Percentiles rank a stretch among this genome's conserved stretches.
phyloP scores from a whole-genome alignment of 2,888 invertebrate species.

The Hofmannophila pseudospretella region DNA sequence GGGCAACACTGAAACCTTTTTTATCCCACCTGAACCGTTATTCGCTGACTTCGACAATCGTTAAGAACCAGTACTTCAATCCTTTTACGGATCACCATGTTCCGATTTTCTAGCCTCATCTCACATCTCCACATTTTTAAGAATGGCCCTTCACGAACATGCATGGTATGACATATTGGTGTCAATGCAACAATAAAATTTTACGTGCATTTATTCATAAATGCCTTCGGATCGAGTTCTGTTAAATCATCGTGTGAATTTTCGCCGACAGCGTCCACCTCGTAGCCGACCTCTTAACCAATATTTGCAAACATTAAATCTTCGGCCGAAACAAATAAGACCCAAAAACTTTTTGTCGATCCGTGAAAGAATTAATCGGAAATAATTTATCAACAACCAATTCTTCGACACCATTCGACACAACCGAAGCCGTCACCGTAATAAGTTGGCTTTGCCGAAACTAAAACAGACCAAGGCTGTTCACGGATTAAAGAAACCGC shows the following conservation, averaged over 20 bases:
- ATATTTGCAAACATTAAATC: constrained; percentile 55
- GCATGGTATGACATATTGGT: constrained; percentile 65
- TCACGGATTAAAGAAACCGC: constrained; percentile 39
- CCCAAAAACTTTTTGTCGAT: constrained; percentile 24
- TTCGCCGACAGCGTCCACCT: constrained; percentile 31
- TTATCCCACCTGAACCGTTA: constrained; percentile 57
- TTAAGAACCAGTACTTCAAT: constrained; percentile 50
- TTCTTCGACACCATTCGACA: constrained; percentile 12
- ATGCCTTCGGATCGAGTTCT: constrained; percentile 32
- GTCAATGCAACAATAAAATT: constrained; percentile 72
- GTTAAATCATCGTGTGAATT: constrained; percentile 33
- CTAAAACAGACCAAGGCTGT: constrained; percentile 46
- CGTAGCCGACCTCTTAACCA: constrained; percentile 65
- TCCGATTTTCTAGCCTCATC: constrained; percentile 70
- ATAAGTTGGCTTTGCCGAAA: constrained; percentile 25
- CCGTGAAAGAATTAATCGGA: constrained; percentile 28
- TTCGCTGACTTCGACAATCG: constrained; percentile 61
- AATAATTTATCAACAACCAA: constrained; percentile 22
- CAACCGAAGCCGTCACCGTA: constrained; percentile 15
- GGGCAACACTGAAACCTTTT: constrained; percentile 55
- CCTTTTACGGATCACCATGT: constrained; percentile 52
- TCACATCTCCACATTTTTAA: constrained; percentile 54
- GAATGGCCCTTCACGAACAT: constrained; percentile 30
- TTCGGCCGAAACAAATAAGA: constrained; percentile 42
- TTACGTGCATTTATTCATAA: constrained; percentile 59